Base-by-base conservation (phyloP, 1,140 invertebrate species). In the Drosophila pandora region DNA sequence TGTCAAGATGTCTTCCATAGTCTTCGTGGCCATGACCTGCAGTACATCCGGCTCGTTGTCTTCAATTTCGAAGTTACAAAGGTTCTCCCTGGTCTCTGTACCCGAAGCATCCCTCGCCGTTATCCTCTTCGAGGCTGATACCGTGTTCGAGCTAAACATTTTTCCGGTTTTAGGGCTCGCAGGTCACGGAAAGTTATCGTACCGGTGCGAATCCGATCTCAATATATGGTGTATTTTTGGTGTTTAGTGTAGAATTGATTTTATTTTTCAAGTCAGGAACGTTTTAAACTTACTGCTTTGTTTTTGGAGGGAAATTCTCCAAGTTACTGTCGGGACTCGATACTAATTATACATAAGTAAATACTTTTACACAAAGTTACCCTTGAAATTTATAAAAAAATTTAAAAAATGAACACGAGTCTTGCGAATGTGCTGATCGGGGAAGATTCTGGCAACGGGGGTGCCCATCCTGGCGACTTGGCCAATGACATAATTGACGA, bases 401-500 rank as follows among this genome's bases (percentile, higher is more conserved):
- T 21, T 21, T 30, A 21, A 3, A 2, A 13, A 10, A 70, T 70
- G 65, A 7, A 21, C 21, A 28, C 28, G n/a, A 60, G 30, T 3
- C 0, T 13, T 12, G 10, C 0, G 3, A 54, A 60, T 62, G n/a
- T 41, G 8, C 10, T 32, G 6, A 9, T 43, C n/a, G 8, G 22
- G 3, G 47, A 17, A 9, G 32, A 23, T 2, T 23, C 41, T 25
- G 61, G 23, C 17, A 30, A 61, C 1, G 21, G 23, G 9, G 25
- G 6, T 3, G 10, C 49, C 1, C 25, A 65, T 12, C 25, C 57
- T 7, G 32, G 68, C 3, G 41, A 9, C 32, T 17, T 79, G 1
- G 32, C 45, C 47, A n/a, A 76, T 25, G 23, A 79, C 1, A 65
- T 87, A 3, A 54, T 85, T 0, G 43, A 72, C 10, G 22, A 65